Evolutionary conservation across 1,140 invertebrate species (phyloP), one percentile per base, ranked within the genome.

Genomic region (Lepidurus couesii): DNA sequence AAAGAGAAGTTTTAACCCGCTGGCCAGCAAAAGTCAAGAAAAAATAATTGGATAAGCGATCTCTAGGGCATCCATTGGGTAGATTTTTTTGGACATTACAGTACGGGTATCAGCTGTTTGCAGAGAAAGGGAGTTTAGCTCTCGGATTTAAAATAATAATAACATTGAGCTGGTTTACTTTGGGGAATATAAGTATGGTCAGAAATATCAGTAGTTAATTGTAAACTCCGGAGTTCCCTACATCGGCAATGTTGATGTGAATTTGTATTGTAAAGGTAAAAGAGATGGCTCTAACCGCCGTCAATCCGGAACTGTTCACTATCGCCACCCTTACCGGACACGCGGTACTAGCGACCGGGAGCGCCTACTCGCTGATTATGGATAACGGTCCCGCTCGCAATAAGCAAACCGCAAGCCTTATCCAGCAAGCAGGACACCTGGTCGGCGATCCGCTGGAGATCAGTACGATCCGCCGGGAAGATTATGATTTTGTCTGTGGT

Each of bases 241-340:
- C 34, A 34, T 34, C 34, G 34, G 34, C 24, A 5, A 42, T 78
- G 21, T 8, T 78, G 21, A 47, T 3, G n/a, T 78, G 21, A 1
- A n/a, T 13, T 73, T 74, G 53, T 42, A 34, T 16, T 11, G 11
- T 78, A 26, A 42, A 79, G 79, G 88, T 92, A 85, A 92, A 90
- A 84, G 91, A 88, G 77, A 81, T 85, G 75, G 88, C 90, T 78
- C 85, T 91, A 11, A 91, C 93, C 83, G 87, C 88, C 77, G 83
- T 85, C 0, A 90, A 93, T 83, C 94, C 96, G 1, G 92, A 97
- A 86, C 86, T 99, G 24, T 95, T 96, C 81, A 99, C 97, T 0
- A 91, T 98, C 82, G 97, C 97, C 16, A 99, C 97, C 2, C 85
- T 99, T 74, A 98, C 97, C 24, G 94, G 94, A 0, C 95, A 98